Conservation (phyloP, 1,140 invertebrate species). For the Bombyx mandarina region DNA sequence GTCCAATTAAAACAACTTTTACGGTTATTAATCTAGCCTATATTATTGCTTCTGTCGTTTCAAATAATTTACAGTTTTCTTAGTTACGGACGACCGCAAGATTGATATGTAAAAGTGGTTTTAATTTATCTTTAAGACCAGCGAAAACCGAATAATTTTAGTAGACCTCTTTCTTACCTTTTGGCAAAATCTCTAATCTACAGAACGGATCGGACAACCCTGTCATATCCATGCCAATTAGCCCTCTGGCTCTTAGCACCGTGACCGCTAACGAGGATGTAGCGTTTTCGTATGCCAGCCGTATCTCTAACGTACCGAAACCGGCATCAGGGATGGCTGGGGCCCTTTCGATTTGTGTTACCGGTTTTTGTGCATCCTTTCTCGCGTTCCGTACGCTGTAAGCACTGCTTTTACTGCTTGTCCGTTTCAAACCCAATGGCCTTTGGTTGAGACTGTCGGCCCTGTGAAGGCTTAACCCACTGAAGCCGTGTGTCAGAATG, state of each 20-base stretch:
- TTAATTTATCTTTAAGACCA: too few relatives aligned
- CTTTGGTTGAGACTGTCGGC: slow-evolving; percentile 54
- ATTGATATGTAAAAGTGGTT: too few relatives aligned
- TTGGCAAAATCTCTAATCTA: slow-evolving; percentile 87
- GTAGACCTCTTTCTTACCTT: slow-evolving; percentile 65
- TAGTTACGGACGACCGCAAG: too few relatives aligned
- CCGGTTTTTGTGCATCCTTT: slow-evolving; percentile 42
- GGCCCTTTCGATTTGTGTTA: slow-evolving; percentile 35
- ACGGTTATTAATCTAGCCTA: too few relatives aligned
- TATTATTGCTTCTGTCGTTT: too few relatives aligned
- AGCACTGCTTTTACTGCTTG: slow-evolving; percentile 58
- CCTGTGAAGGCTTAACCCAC: slow-evolving; percentile 58
- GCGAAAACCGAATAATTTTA: not conserved
- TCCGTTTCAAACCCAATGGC: slow-evolving; percentile 47
- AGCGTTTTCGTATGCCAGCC: slow-evolving; percentile 82
- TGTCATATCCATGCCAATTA: slow-evolving; percentile 90
- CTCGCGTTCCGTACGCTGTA: slow-evolving; percentile 52
- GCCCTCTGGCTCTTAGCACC: slow-evolving; percentile 79
- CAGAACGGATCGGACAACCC: slow-evolving; percentile 94
- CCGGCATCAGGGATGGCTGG: slow-evolving; percentile 57
- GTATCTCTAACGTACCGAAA: slow-evolving; percentile 81
- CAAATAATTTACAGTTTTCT: too few relatives aligned
- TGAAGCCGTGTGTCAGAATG: slow-evolving; percentile 55
- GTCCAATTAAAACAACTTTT: too few relatives aligned
- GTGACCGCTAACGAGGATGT: slow-evolving; percentile 85